Evolutionary conservation across 2,113 vertebrate genomes (phyloP), one percentile per base, ranked within the genome.

Genomic region (Syrmaticus mikado): DNA sequence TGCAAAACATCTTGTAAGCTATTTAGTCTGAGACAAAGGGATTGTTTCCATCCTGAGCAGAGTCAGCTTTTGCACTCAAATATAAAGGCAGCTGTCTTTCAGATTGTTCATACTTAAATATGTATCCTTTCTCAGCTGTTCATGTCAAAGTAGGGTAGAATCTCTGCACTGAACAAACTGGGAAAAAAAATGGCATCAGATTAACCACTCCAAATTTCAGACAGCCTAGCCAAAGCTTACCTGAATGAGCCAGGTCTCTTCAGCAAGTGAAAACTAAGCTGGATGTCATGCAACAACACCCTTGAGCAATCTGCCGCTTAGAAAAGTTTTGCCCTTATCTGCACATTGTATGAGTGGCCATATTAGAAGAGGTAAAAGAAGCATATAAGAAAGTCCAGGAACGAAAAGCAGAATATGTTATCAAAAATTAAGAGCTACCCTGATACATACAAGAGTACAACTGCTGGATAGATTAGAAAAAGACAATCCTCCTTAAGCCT

Each of bases 231-330:
- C 60, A 89, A 85, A 92, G 66, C n/a, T 85, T 87, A 50, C 28
- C 30, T 90, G 85, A 95, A 85, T 67, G n/a, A 96, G 68, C 24
- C 68, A 91, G 46, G 20, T 48, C 61, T 81, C 36, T 57, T 52
- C 78, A 41, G 61, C 75, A 95, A 85, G 84, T 57, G 21, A 87
- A 88, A 85, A 53, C 52, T 5, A 36, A 43, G 43, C 40, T 75
- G 36, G 45, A 57, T 48, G 12, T 67, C 83, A 82, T 72, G 52
- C 73, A 95, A 30, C 45, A 84, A 27, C 72, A 77, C 41, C 17
- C 68, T 94, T 57, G 52, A 87, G 68, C 20, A 64, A 43, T 81
- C 41, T 81, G 46, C 11, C 61, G 67, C 34, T 83, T 85, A 21
- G 65, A 78, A 45, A 88, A 75, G 32, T 86, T 93, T 60, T 67